These are phyloP conservation scores for Napeogenes inachia DNA, from an alignment of 2,888 invertebrate species.

Conservation along the genomic window DNA sequence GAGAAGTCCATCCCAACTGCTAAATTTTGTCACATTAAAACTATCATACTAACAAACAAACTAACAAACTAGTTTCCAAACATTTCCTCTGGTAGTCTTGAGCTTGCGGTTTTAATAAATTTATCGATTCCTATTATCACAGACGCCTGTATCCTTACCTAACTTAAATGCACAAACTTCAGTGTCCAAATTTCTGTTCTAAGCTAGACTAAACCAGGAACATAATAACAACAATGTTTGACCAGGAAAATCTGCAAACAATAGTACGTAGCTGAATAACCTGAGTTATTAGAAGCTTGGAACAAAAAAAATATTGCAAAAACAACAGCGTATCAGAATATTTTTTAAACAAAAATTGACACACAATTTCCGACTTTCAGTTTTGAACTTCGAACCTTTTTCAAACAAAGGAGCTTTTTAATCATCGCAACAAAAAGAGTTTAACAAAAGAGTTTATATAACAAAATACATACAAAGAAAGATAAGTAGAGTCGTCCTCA, in stretches of 20 bases:
- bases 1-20: slow-evolving; percentile 16
- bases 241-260: too few relatives aligned
- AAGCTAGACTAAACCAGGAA: too few relatives aligned
- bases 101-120: too few relatives aligned
- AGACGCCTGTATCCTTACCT: too few relatives aligned
- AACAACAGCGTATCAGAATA: background rate
- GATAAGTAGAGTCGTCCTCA: slow-evolving; percentile 19
- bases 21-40: slow-evolving; percentile 5
- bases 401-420: slow-evolving; percentile 37
- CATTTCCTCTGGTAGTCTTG: too few relatives aligned
- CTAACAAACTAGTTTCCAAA: too few relatives aligned
- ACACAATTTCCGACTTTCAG: slow-evolving; percentile 16
- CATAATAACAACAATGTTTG: too few relatives aligned
- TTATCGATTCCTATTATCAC: too few relatives aligned
- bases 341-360: slow-evolving; percentile 15
- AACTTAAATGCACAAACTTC: too few relatives aligned
- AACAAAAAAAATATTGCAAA: background rate
- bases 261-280: too few relatives aligned
- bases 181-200: too few relatives aligned
- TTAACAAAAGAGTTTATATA: slow-evolving; percentile 22
- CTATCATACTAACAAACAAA: background rate
- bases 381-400: slow-evolving; percentile 31
- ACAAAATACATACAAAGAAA: slow-evolving; percentile 19
- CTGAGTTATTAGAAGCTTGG: too few relatives aligned
- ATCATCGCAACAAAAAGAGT: slow-evolving; percentile 23